Percentiles rank a stretch among this genome's conserved stretches.
phyloP scores from a whole-genome alignment of 2,113 vertebrate genomes.

The Leucopsar rothschildi region DNA sequence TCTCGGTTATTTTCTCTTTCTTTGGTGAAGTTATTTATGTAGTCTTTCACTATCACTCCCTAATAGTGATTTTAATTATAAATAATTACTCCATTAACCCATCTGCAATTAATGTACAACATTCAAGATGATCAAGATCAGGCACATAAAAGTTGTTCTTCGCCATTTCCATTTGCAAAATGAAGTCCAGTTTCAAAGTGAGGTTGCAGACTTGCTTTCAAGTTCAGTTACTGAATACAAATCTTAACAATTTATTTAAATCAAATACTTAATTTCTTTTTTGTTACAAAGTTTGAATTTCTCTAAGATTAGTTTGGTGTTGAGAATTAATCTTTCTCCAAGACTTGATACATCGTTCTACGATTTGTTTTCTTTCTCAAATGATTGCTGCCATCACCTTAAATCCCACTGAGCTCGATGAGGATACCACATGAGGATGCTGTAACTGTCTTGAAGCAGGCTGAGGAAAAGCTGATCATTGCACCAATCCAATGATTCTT shows the following conservation, averaged over 20 bases:
- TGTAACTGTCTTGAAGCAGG: neutral
- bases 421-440: fast-evolving
- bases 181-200: neutral
- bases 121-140: neutral
- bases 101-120: neutral
- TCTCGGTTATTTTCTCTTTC: neutral
- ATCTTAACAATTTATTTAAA: neutral
- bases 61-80: constrained; percentile 5
- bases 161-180: neutral
- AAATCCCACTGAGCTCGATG: neutral
- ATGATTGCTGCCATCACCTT: neutral
- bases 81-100: neutral
- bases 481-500: fast-evolving
- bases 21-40: neutral
- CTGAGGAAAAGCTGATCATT: neutral
- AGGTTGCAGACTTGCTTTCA: neutral
- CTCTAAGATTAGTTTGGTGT: neutral
- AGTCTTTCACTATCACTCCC: neutral
- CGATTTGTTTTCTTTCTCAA: neutral
- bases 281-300: neutral
- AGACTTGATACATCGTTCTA: neutral
- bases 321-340: neutral
- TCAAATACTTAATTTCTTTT: neutral
- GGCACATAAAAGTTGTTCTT: neutral
- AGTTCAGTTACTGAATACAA: neutral